Conservation (phyloP, 2,113 vertebrate genomes). For the Vidua macroura region DNA sequence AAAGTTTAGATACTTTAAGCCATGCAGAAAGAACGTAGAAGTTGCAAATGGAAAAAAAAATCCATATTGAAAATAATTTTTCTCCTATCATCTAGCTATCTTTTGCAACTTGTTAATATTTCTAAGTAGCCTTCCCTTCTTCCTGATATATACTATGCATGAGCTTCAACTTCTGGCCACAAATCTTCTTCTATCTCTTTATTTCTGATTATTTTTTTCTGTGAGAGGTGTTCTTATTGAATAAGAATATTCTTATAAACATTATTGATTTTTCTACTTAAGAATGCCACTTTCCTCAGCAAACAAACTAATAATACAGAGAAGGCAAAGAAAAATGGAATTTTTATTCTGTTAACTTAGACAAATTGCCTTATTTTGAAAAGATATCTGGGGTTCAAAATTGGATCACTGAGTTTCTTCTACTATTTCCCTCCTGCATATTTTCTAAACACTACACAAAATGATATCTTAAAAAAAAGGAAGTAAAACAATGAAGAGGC, state of each 20-base stretch:
- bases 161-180: background rate
- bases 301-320: background rate
- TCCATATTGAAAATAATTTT: background rate
- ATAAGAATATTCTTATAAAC: background rate
- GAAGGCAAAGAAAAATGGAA: background rate
- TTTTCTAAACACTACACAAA: background rate
- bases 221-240: background rate
- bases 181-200: background rate
- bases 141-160: background rate
- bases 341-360: background rate
- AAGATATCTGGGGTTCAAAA: background rate
- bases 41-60: background rate
- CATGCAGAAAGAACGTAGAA: background rate
- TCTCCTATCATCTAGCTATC: background rate
- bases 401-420: background rate
- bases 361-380: background rate
- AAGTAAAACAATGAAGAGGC: background rate
- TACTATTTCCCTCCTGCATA: background rate
- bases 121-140: background rate
- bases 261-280: background rate
- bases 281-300: background rate
- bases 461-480: background rate
- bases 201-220: background rate
- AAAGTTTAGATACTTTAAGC: background rate
- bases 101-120: background rate